Evolutionary conservation across 2,113 vertebrate genomes (phyloP).

Genomic region (Bungarus multicinctus): DNA sequence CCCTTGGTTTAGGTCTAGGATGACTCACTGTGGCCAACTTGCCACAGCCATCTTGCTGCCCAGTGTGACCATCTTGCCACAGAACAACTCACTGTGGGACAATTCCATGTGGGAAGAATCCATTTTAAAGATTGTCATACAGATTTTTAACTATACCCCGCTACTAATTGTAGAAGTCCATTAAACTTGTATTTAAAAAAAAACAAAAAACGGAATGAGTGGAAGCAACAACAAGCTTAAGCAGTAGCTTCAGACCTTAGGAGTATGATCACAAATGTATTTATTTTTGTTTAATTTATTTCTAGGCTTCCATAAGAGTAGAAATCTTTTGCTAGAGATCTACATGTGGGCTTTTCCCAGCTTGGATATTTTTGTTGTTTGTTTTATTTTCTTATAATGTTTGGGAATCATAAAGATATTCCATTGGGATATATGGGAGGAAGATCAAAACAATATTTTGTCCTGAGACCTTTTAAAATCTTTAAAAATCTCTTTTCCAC

Average conservation of each 20-base stretch:
- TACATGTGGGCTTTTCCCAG: neutral
- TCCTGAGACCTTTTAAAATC: neutral
- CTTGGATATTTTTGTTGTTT: neutral
- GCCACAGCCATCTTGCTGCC: neutral
- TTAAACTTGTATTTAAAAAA: neutral
- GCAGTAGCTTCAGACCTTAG: neutral
- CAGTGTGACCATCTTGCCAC: no score
- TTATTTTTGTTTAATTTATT: neutral
- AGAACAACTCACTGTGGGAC: neutral
- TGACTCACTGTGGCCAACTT: neutral
- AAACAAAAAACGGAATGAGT: neutral
- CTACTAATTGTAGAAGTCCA: neutral
- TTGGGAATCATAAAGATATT: neutral
- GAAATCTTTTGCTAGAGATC: neutral
- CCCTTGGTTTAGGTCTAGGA: neutral
- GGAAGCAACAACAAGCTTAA: neutral
- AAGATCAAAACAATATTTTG: neutral
- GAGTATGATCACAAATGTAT: neutral
- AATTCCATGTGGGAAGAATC: neutral
- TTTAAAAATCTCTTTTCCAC: neutral
- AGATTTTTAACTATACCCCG: neutral
- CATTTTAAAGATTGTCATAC: neutral
- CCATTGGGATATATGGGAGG: neutral
- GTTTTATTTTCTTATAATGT: neutral
- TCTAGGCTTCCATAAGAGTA: neutral